Evolutionary conservation across 37 sponge, comb jelly and placozoan species (phyloP).

Genomic region (Geodia barretti): DNA sequence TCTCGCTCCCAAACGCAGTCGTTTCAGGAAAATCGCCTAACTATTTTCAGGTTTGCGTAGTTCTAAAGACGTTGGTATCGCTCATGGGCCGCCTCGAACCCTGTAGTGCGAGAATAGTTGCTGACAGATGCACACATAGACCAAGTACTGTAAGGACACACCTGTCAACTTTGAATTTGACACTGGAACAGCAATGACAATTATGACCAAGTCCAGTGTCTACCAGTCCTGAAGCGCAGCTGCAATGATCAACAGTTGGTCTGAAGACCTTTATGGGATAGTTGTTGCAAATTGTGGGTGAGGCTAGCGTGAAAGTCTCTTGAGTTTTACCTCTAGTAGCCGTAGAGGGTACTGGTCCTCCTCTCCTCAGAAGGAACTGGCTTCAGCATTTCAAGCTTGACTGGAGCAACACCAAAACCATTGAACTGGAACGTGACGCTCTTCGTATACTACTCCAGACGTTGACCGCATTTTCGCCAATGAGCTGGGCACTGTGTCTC

Average conservation of each 20-base stretch:
- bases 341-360: conserved; percentile 8
- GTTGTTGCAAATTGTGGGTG: conserved; percentile 5
- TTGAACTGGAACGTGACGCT: neutral
- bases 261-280: conserved; percentile 22
- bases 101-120: no score
- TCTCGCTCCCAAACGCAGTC: no score
- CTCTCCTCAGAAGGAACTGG: conserved; percentile 22
- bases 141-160: no score
- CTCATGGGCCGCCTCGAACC: no score
- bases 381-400: conserved; percentile 7
- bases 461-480: conserved; percentile 24
- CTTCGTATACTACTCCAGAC: conserved; percentile 1
- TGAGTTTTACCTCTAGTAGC: conserved; percentile 10
- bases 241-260: neutral
- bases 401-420: neutral
- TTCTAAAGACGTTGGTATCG: no score
- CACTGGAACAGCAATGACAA: no score
- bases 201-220: no score
- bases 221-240: neutral
- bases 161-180: no score
- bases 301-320: neutral
- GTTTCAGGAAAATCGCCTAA: no score
- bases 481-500: conserved; percentile 17
- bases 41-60: no score
- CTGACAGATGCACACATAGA: no score